Evolutionary conservation across 2,113 vertebrate genomes (phyloP).

Genomic region (Melanerpes aurifrons): DNA sequence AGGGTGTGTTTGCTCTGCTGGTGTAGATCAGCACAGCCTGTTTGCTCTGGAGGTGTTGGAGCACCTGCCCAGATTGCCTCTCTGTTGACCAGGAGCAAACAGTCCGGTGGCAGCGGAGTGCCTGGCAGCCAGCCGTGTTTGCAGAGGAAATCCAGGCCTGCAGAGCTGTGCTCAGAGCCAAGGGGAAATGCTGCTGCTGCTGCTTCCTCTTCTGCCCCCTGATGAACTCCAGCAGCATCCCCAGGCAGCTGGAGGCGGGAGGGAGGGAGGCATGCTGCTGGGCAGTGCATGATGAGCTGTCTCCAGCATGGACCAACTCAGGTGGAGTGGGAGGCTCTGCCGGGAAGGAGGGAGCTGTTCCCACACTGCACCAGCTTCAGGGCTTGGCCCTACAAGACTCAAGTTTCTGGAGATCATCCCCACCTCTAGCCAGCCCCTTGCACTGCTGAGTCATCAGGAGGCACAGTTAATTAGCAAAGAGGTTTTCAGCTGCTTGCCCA

Average conservation of each 20-base stretch:
- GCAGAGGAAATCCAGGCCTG: neutral
- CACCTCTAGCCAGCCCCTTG: neutral
- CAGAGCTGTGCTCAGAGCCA: neutral
- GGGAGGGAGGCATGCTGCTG: fast-evolving
- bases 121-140: neutral
- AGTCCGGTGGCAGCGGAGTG: neutral
- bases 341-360: neutral
- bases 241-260: no score
- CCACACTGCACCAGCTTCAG: fast-evolving
- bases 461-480: neutral
- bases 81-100: conserved; percentile 30
- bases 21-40: neutral
- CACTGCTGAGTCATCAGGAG: neutral
- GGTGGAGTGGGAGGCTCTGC: neutral
- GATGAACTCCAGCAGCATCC: neutral
- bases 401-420: neutral
- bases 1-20: conserved; percentile 2
- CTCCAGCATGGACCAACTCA: fast-evolving
- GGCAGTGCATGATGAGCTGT: fast-evolving
- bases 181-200: neutral
- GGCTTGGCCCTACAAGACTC: fast-evolving
- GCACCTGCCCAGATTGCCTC: neutral
- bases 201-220: neutral
- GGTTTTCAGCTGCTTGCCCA: neutral
- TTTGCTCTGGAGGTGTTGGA: conserved; percentile 25